phyloP scores from a whole-genome alignment of 23 tunicate species.

The Styela clava region DNA sequence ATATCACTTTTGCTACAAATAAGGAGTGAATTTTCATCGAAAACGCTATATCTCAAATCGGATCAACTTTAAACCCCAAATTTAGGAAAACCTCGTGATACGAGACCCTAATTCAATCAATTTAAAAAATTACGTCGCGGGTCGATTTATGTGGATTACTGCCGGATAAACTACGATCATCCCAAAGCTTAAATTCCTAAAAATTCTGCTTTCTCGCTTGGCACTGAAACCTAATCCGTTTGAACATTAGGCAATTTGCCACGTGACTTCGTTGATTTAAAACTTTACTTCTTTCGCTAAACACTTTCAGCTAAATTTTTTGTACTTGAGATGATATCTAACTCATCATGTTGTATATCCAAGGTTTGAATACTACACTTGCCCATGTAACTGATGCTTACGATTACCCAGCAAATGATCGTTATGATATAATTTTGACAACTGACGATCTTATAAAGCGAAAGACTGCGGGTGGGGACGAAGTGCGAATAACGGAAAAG shows the following conservation, averaged over 20 bases:
- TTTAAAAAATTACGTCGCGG: background rate
- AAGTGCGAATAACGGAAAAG: slow-evolving; percentile 32
- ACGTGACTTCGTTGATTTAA: too few species aligned
- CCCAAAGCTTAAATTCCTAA: background rate
- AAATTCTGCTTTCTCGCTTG: slow-evolving; percentile 8
- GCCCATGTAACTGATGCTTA: too few species aligned
- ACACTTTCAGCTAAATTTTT: too few species aligned
- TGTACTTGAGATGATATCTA: too few species aligned
- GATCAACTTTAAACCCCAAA: background rate
- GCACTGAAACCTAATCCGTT: background rate
- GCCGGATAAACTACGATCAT: background rate
- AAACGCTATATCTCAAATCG: background rate
- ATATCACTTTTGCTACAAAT: background rate
- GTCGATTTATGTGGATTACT: background rate
- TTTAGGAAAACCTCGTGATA: background rate
- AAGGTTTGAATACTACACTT: too few species aligned
- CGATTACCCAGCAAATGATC: background rate
- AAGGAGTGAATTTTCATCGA: background rate
- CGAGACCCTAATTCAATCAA: background rate
- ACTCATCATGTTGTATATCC: too few species aligned
- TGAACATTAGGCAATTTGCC: background rate
- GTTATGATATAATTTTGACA: background rate
- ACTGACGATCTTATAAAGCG: background rate
- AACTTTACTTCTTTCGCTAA: too few species aligned
- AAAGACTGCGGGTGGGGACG: background rate